Base-by-base conservation (phyloP, 2,113 vertebrate genomes). In the Syrrhaptes paradoxus region DNA sequence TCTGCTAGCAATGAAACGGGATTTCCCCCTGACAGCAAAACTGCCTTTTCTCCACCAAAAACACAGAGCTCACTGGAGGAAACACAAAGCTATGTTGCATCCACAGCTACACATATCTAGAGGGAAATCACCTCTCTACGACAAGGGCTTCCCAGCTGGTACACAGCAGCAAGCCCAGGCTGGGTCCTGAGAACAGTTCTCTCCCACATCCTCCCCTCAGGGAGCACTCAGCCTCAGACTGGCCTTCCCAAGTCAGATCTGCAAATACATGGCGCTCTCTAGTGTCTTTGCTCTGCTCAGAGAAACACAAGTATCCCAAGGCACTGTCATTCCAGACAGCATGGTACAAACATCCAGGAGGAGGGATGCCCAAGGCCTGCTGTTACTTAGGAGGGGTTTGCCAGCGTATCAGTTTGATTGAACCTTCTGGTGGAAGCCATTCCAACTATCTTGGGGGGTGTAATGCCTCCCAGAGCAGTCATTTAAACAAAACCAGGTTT, bases 221-320 rank as follows among this genome's bases (percentile, higher is more conserved):
- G 81, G 81, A 92, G 70, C 45, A 8, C 58, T 61, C 22, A 4
- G 58, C 62, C 63, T 73, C 51, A 49, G 28, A 29, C 29, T 8
- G 31, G 1, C 0, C 45, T 51, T 62, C 51, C 17, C 63, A 17
- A 79, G 71, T 29, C 87, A 75, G 89, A 89, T 93, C 87, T 66
- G 71, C 75, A 87, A 94, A 93, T 76, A 28, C 85, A 83, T 58
- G 91, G 94, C 91, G 82, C 93, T 96, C 93, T 66, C 96, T 97
- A 96, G 94, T 82, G 94, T 91, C 89, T 75, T 65, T 21, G 41
- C 21, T 82, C 74, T 54, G 74, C 70, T 65, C 4, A 0, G 77
- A 91, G 84, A 77, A 84, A 65, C 29, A 19, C 26, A 15, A 79
- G 59, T 13, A 62, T 73, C 87, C 81, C 78, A 70, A 76, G 85